Evolutionary conservation across 2,797 vertebrate species (phyloP), one percentile per base, ranked within the genome.

Genomic region (Poecile montanus): DNA sequence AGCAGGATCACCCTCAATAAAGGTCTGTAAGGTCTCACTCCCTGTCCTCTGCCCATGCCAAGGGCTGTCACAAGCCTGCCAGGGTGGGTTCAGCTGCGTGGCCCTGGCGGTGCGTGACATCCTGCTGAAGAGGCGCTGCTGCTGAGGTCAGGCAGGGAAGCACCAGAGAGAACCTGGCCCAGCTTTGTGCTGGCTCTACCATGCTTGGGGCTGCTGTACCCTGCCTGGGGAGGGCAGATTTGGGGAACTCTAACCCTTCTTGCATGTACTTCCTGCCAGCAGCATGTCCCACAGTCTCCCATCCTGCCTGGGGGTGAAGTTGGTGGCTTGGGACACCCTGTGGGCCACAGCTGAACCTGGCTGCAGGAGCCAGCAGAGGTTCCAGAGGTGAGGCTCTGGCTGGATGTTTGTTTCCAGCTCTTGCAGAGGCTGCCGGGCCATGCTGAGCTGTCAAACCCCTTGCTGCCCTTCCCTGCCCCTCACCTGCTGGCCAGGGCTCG

Each of bases 251-350:
- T 9, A 45, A 19, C 16, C 45, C 13, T 75, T 81, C 51, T 9
- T 4, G 1, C 5, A 0, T 6, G 7, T 60, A 2, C 58, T 44
- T 51, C 13, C 19, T 25, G 62, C 16, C 45, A 74, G 54, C 57
- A 27, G 5, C 1, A 0, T 11, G 15, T 34, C n/a, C 44, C 32
- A 4, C 1, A 0, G 1, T 14, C 27, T 63, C 44, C 23, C 2
- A 0, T n/a, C 44, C 48, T 72, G 19, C 54, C 2, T 2, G 34
- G 18, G 34, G 6, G 3, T 54, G 61, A 32, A 50, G 56, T 42
- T 62, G 57, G 14, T 84, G 65, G 10, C 30, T 42, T 2, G 21
- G 32, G 38, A 5, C 16, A 36, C 17, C 29, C 29, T 0, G 0
- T 18, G 7, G 17, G n/a, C 54, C 10, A 22, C 9, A 2, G 30